phyloP scores from a whole-genome alignment of 2,113 vertebrate species.

The Bos indicus region DNA sequence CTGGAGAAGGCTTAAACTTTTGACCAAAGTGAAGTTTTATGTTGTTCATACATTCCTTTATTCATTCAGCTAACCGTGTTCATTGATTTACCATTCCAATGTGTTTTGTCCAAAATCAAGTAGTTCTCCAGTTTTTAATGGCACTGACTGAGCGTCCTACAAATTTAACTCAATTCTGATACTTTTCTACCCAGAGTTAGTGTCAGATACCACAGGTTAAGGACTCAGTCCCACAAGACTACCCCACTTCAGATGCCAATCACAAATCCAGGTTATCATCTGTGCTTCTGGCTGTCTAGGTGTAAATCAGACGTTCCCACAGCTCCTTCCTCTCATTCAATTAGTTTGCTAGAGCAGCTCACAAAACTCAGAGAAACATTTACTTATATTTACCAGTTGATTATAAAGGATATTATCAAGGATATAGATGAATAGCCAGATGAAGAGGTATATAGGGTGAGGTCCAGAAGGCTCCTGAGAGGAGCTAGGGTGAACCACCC shows the following conservation, averaged over 20 bases:
- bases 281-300: background rate
- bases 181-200: background rate
- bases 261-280: background rate
- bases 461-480: background rate
- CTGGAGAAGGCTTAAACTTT: background rate
- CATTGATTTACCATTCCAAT: background rate
- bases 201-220: background rate
- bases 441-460: background rate
- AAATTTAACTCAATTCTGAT: background rate
- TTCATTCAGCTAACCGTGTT: background rate
- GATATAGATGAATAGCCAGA: background rate
- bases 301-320: background rate
- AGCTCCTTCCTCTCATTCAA: background rate
- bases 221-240: background rate
- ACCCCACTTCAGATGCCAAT: background rate
- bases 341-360: background rate
- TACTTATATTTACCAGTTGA: background rate
- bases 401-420: background rate
- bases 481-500: background rate
- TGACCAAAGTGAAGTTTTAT: constrained; percentile 1
- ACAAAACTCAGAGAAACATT: background rate
- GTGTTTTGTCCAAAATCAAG: background rate
- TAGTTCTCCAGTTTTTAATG: background rate
- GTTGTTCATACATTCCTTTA: background rate
- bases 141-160: background rate